A percentile compares a stretch with the other conserved stretches of the same genome.
phyloP scores from a whole-genome alignment of 2,888 invertebrate species.

The Caenorhabditis macrosperma region DNA sequence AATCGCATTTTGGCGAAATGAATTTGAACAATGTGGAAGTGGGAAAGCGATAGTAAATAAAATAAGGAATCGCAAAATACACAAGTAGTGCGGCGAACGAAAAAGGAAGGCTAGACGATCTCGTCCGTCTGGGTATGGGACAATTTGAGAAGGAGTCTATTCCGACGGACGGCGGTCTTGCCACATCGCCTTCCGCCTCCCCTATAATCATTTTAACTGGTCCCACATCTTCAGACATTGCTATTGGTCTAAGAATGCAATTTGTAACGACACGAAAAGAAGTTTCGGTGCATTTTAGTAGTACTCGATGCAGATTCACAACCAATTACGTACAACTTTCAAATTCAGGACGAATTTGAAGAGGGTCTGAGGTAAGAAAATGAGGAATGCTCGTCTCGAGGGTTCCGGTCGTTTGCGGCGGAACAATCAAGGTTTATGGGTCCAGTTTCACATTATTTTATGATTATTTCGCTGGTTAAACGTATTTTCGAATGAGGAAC shows the following conservation, averaged over 20 bases:
- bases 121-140: not conserved
- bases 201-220: constrained; percentile 61
- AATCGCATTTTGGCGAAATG: constrained; percentile 23
- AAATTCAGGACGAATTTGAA: constrained; percentile 6
- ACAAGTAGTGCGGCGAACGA: constrained; percentile 5
- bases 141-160: constrained; percentile 17
- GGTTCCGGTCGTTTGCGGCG: constrained; percentile 23
- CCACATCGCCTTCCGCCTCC: constrained; percentile 13
- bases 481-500: not conserved
- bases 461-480: constrained; percentile 7
- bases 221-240: constrained; percentile 51
- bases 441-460: constrained; percentile 14
- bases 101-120: constrained; percentile 25
- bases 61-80: constrained; percentile 15
- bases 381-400: constrained; percentile 2
- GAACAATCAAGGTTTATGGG: constrained; percentile 39
- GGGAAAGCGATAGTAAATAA: constrained; percentile 39
- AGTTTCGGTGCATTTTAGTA: constrained; percentile 14
- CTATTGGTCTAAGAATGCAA: constrained; percentile 57
- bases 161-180: constrained; percentile 27
- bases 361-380: constrained; percentile 21
- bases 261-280: constrained; percentile 41
- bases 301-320: not conserved
- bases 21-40: constrained; percentile 20
- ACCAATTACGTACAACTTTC: constrained; percentile 30